Evolutionary conservation across 2,113 vertebrate genomes (phyloP), one percentile per base, ranked within the genome.

Genomic region (Corythornis cristatus): DNA sequence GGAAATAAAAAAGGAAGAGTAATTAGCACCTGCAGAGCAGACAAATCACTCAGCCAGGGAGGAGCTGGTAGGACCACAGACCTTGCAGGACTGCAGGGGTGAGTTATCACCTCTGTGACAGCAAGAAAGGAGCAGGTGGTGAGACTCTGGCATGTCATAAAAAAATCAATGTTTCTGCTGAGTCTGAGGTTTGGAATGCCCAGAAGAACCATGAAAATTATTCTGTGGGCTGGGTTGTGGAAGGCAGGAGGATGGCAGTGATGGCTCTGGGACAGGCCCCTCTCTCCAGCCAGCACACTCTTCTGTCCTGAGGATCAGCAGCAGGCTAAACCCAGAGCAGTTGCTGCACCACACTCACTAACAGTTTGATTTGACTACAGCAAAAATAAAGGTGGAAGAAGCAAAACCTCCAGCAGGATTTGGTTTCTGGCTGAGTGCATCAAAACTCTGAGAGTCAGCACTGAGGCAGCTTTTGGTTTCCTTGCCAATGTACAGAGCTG

Each of bases 221-320:
- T 85, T 50, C 53, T 78, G 40, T 21, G 48, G 54, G 23, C 46
- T 77, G 15, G 5, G 33, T 51, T 33, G 21, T 43, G 0, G 8
- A 45, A 16, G 6, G 2, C 12, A 43, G 42, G 31, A 42, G 14
- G 50, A 25, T 13, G 21, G 45, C 4, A 83, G 16, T 0, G 0
- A 26, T 11, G 51, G 33, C 12, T 94, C 78, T 43, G 48, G 28
- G 61, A 8, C 4, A 23, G 37, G 31, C 22, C 28, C 4, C 12
- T 15, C 23, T 37, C n/a, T 68, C 29, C 72, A 35, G 4, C 5
- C 60, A 71, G 10, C 37, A 25, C 1, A 3, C 15, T 35, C 15
- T 37, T 8, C 29, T 51, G 58, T 37, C 22, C 0, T 5, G 53
- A 67, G 4, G 53, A 75, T 60, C 4, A 35, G 16, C 68, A 57